phyloP scores from a whole-genome alignment of 1,140 invertebrate genomes.

The Manduca sexta region DNA sequence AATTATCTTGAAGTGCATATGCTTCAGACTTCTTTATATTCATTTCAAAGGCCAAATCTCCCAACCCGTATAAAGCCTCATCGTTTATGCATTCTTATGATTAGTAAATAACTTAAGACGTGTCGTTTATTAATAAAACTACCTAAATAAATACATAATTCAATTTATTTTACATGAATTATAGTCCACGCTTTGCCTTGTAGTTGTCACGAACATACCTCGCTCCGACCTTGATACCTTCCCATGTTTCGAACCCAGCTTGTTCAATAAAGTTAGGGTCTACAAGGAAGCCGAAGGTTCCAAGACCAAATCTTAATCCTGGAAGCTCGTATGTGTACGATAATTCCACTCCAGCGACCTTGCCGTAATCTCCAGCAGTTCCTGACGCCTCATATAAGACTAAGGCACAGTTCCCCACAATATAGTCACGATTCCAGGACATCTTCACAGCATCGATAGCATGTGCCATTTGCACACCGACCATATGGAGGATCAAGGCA shows the following conservation, averaged over 20 bases:
- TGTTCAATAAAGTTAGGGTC: conserved; percentile 44
- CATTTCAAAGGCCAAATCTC: too few species aligned
- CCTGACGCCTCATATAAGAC: conserved; percentile 24
- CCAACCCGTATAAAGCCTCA: too few species aligned
- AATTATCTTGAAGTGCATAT: too few species aligned
- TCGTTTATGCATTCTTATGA: too few species aligned
- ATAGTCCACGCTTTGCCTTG: too few species aligned
- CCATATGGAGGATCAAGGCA: conserved; percentile 24
- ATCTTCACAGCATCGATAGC: conserved; percentile 39
- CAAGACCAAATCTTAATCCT: conserved; percentile 38
- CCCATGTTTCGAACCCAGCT: conserved; percentile 48
- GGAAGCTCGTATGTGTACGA: conserved; percentile 81
- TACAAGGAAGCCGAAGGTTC: conserved; percentile 29
- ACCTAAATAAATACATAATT: too few species aligned
- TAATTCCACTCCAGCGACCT: conserved; percentile 64
- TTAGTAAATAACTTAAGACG: too few species aligned
- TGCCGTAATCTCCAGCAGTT: conserved; percentile 26
- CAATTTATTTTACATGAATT: too few species aligned
- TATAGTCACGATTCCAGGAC: conserved; percentile 26
- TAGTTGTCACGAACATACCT: conserved; percentile 16
- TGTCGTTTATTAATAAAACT: too few species aligned
- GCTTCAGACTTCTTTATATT: too few species aligned
- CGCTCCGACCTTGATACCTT: conserved; percentile 43
- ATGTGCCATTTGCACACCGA: conserved; percentile 34
- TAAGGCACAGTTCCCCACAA: conserved; percentile 29